Percentiles rank a stretch among this genome's conserved stretches.
These are phyloP conservation scores for Alviniconcha strummeri DNA, from an alignment of 2,888 invertebrate species.

Conservation along the genomic window DNA sequence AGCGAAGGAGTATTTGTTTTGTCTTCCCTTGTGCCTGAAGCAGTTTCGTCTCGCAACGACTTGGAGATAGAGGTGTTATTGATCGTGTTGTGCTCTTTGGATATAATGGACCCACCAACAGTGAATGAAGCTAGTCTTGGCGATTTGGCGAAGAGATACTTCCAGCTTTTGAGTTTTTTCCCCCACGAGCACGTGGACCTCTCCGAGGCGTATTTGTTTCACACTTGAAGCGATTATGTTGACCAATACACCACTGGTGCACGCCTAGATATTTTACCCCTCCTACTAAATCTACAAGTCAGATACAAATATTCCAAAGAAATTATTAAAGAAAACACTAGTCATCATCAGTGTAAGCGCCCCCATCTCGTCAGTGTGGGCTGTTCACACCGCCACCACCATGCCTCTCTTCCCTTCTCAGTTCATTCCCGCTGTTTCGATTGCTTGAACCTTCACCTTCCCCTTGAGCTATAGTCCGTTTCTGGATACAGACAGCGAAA, in stretches of 20 bases:
- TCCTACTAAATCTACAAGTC: too few species aligned
- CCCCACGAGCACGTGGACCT: background rate
- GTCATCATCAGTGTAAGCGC: too few species aligned
- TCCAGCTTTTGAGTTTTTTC: background rate
- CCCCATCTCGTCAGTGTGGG: too few species aligned
- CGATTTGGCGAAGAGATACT: background rate
- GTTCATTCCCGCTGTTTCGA: constrained; percentile 21
- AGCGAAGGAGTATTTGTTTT: constrained; percentile 8
- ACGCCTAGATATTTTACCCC: too few species aligned
- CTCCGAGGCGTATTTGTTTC: background rate
- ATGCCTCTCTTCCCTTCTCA: background rate
- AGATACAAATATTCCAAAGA: too few species aligned
- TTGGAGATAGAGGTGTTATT: background rate
- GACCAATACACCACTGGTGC: too few species aligned
- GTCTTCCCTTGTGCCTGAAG: background rate
- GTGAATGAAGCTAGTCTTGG: too few species aligned
- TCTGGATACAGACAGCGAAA: background rate
- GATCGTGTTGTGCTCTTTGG: too few species aligned
- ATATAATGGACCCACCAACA: too few species aligned
- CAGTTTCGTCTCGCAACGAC: background rate
- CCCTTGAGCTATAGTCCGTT: constrained; percentile 15
- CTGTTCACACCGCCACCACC: background rate
- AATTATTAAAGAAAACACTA: too few species aligned
- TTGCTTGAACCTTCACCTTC: constrained; percentile 21
- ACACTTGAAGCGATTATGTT: too few species aligned